Evolutionary conservation across 30 jellyfish, hydroid and myxozoan genomes (phyloP), one percentile per base, ranked within the genome.

Genomic region (Aurelia coerulea): DNA sequence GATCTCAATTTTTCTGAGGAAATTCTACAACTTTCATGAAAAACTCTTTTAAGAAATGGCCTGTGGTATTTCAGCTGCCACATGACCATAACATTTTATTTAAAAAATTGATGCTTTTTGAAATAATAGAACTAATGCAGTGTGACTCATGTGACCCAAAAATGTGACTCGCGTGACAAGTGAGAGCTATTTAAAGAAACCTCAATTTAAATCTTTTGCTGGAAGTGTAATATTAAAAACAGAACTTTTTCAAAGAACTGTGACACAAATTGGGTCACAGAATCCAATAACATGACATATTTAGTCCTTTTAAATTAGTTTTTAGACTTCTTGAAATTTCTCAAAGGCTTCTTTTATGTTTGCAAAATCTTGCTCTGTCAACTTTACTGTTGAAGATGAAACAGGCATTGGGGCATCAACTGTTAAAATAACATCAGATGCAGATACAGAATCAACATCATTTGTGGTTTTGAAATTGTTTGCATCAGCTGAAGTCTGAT

Each of bases 321-420:
- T 42, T 72, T 41, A 72, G 50, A 1, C 60, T 74, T 74, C 73
- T 16, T 74, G 62, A 74, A 74, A 56, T 1, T 51, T 18, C 0
- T 17, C 51, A 65, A 65, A 67, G 78, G 68, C 77, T 50, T 65
- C 33, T 59, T 35, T 80, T 33, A 65, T 66, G n/a, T 80, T 80
- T 50, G 63, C 74, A 65, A 66, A 80, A 52, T 80, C 89, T 62
- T 78, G 62, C 74, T 78, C 89, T 50, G 89, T 78, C 90, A 80
- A 80, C 90, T 80, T 80, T 29, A 80, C 83, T 65, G 90, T 80
- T 80, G 82, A 58, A 5, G 83, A 80, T 32, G 90, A 80, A 80
- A 80, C 90, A 37, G 90, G 80, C 79, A 46, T 58, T 60, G 56
- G 56, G 56, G 56, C 14, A 46, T 46, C 89, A 75, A 75, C 74